Evolutionary conservation across 1,140 invertebrate genomes (phyloP), one percentile per base, ranked within the genome.

Genomic region (Branchinecta lindahli): DNA sequence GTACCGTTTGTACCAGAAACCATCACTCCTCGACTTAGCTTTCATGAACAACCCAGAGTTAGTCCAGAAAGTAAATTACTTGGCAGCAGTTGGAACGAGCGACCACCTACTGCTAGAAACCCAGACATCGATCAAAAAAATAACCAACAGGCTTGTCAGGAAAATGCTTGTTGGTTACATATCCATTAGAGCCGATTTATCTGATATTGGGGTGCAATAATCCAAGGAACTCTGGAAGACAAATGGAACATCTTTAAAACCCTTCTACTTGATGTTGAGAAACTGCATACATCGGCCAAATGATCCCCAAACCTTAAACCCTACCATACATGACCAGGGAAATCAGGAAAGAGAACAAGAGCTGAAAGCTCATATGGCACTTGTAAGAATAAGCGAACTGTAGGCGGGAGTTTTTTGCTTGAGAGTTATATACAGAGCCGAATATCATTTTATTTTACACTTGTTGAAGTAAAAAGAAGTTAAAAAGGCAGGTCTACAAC

Each of bases 191-290:
- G 52, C 52, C 1, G 52, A 61, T 61, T 61, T 61, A 61, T 61
- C 52, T 6, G 18, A 61, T 61, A 20, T 61, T 61, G 52, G 52
- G 1, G 18, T 61, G 6, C 6, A 4, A 61, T 61, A 61, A 2
- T 61, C 52, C 12, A 61, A 61, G 18, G 47, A 52, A 52, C 47
- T 52, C 9, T 52, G 47, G 47, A 52, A 52, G 47, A 52, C 47
- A 52, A 52, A 52, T 52, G 47, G 47, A 52, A 52, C 47, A 52
- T 52, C 47, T 52, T 52, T n/a, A 52, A 52, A 52, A 52, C 47
- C 47, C 47, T 52, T 52, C 47, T 52, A 9, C 47, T 52, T n/a
- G n/a, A 52, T 52, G 47, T n/a, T 9, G 47, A 52, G 47, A 52
- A 52, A 52, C n/a, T 9, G 47, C 47, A 52, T n/a, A 52, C 47